A percentile compares a stretch with the other conserved stretches of the same genome.
Evolutionary conservation across 2,113 vertebrate genomes (phyloP).

Genomic region (Nibea albiflora): DNA sequence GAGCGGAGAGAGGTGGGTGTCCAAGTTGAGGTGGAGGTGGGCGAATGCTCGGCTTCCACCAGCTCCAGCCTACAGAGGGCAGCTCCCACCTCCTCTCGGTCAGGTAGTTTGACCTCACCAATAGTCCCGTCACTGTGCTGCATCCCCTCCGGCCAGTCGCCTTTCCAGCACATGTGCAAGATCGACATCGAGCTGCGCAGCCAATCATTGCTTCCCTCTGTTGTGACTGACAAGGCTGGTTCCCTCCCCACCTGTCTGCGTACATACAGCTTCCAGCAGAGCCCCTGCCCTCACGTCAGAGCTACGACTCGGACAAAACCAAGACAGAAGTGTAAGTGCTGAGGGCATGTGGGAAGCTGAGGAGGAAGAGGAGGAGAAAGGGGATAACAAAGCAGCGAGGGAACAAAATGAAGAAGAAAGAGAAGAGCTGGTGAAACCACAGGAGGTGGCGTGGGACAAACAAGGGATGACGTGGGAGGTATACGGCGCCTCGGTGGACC

Average conservation of each 20-base stretch:
- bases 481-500: constrained; percentile 67
- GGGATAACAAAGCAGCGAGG: background rate
- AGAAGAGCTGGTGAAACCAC: constrained; percentile 18
- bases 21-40: constrained; percentile 85
- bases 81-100: constrained; percentile 18
- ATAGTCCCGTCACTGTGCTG: constrained; percentile 22
- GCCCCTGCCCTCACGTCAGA: background rate
- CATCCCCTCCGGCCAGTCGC: constrained; percentile 35
- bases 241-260: constrained; percentile 53
- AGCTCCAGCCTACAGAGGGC: constrained; percentile 82
- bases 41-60: constrained; percentile 83
- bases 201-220: constrained; percentile 35
- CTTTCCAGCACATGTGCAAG: constrained; percentile 73
- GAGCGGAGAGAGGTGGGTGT: constrained; percentile 85
- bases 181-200: constrained; percentile 67
- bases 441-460: constrained; percentile 65
- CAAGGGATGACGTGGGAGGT: constrained; percentile 74
- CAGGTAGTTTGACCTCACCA: background rate
- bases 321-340: background rate
- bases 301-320: constrained; percentile 19
- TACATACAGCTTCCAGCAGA: constrained; percentile 33
- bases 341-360: constrained; percentile 44
- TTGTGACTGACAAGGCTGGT: background rate
- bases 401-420: background rate
- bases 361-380: constrained; percentile 41